Evolutionary conservation across 2,113 vertebrate genomes (phyloP), one percentile per base, ranked within the genome.

Genomic region (Nycticebus coucang): DNA sequence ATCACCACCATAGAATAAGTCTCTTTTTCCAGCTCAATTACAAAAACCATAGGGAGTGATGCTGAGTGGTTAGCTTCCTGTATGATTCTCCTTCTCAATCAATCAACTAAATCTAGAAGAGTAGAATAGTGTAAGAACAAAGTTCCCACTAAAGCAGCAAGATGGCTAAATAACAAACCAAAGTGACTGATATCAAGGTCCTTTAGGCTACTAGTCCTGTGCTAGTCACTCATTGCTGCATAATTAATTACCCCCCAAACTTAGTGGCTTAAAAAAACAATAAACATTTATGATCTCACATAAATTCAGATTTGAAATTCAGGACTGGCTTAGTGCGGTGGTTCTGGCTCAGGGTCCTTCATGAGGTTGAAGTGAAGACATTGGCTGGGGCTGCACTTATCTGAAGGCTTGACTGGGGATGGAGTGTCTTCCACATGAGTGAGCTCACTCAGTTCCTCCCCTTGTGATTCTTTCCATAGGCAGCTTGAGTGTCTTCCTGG

Each of bases 21-120:
- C 33, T 89, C 55, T 78, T 79, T 81, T 80, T 85, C 21, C 28
- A 90, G 57, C 37, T 88, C 19, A 93, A 80, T 92, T 55, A 90
- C 11, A 94, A 55, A 91, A 64, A 75, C 59, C 78, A 22, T 60
- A 53, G 19, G 18, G 33, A 50, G 24, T 41, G 57, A 41, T 13
- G 12, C 22, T 82, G 53, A 87, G 33, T 87, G 81, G 22, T 71
- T 82, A 77, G 30, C 24, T 94, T 93, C 60, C 57, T 50, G 45
- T 64, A 11, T 55, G 10, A 91, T 33, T 75, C 24, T 26, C 69
- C 84, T 2, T 26, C 8, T 50, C 62, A 90, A 28, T 11, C 50
- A 87, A 26, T 57, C 37, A 74, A 33, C 50, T 84, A 26, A 72
- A 79, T 69, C 5, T 87, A 57, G 24, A 82, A 75, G 24, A 26